phyloP scores from a whole-genome alignment of 2,888 invertebrate species.

The Volucella inanis region DNA sequence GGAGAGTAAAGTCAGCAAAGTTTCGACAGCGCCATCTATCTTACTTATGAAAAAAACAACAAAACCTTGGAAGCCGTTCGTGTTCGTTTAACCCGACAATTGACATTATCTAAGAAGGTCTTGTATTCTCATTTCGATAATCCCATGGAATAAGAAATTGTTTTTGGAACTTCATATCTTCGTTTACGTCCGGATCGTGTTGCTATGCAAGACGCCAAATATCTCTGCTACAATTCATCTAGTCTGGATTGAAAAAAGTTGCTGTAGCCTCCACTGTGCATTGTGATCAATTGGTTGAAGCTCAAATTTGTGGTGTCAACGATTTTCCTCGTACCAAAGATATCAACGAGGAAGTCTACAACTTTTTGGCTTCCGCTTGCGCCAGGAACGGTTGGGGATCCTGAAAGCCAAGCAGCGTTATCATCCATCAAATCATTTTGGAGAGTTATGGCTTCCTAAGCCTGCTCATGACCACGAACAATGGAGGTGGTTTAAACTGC shows the following conservation, averaged over 20 bases:
- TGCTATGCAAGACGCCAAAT: conserved; percentile 99
- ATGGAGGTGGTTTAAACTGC: conserved; percentile 98
- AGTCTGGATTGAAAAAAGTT: conserved; percentile 96
- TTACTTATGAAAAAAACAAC: conserved; percentile 94
- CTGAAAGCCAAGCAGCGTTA: conserved; percentile 99
- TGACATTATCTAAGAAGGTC: conserved; percentile 98
- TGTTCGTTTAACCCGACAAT: conserved; percentile 93
- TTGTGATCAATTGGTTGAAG: conserved; percentile 99
- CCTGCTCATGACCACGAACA: conserved; percentile 99
- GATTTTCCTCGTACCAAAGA: conserved; percentile 97
- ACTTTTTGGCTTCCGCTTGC: conserved; percentile 95
- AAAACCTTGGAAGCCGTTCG: conserved; percentile 91
- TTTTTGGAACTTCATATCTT: conserved; percentile 95
- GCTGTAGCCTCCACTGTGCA: conserved; percentile 99
- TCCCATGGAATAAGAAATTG: conserved; percentile 94
- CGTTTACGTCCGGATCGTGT: conserved; percentile 98
- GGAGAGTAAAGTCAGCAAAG: conserved; percentile 78
- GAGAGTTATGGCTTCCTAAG: conserved; percentile 99
- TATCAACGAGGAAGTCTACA: conserved; percentile 95
- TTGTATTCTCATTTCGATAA: conserved; percentile 99
- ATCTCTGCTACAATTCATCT: conserved; percentile 99
- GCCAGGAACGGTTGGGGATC: conserved; percentile 99
- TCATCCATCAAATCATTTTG: conserved; percentile 99
- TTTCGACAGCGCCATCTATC: conserved; percentile 89
- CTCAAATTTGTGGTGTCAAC: conserved; percentile 93